phyloP scores from a whole-genome alignment of 2,888 invertebrate genomes.

The Microplitis manilae region DNA sequence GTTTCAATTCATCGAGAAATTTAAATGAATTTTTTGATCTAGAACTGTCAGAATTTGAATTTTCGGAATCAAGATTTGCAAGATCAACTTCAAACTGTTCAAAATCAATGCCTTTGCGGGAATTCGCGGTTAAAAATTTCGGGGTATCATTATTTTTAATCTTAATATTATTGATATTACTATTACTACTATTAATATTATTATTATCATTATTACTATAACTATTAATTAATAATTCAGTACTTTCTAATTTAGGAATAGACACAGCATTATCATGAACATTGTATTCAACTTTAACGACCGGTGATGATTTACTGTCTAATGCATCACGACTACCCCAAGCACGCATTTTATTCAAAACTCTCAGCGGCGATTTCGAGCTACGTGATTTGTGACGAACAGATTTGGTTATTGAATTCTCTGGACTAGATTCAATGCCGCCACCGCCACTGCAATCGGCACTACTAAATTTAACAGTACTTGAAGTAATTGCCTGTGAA shows the following conservation, averaged over 20 bases:
- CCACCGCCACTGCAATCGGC: conserved; percentile 61
- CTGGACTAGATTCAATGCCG: conserved; percentile 66
- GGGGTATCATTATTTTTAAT: conserved; percentile 50
- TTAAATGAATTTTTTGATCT: conserved; percentile 61
- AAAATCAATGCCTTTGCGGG: conserved; percentile 69
- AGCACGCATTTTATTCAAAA: conserved; percentile 63
- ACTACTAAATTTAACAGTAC: conserved; percentile 61
- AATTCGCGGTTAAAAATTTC: conserved; percentile 64
- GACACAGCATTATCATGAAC: conserved; percentile 60
- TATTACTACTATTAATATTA: conserved; percentile 11
- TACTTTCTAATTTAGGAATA: conserved; percentile 56
- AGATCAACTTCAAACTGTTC: conserved; percentile 66
- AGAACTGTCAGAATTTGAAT: conserved; percentile 61
- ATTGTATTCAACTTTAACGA: conserved; percentile 62
- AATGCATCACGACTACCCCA: conserved; percentile 68
- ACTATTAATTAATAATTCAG: conserved; percentile 16
- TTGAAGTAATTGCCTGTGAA: conserved; percentile 48
- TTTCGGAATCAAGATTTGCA: conserved; percentile 63
- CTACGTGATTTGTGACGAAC: conserved; percentile 62
- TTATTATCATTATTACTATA: not conserved
- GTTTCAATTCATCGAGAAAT: conserved; percentile 56
- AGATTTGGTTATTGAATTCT: conserved; percentile 61
- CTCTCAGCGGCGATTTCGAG: conserved; percentile 67
- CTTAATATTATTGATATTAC: conserved; percentile 1
- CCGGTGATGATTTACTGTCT: conserved; percentile 52